A percentile compares a stretch with the other conserved stretches of the same genome.
Evolutionary conservation across 2,797 vertebrate species (phyloP).

Genomic region (Anabas testudineus): DNA sequence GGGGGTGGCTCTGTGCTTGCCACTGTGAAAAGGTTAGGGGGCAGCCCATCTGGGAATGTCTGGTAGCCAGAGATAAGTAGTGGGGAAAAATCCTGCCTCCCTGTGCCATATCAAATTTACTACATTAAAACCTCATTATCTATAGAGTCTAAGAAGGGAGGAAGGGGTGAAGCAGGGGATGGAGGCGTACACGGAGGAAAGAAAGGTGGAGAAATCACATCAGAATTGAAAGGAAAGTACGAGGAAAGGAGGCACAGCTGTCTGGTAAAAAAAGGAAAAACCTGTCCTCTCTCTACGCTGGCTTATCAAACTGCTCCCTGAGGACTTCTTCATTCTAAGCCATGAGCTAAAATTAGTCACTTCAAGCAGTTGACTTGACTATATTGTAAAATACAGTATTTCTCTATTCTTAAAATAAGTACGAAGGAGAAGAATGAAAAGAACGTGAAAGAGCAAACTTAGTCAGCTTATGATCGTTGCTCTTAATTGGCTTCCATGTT

Average conservation of each 20-base stretch:
- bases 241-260: slow-evolving; percentile 51
- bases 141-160: slow-evolving; percentile 41
- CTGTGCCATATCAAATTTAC: slow-evolving; percentile 75
- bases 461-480: slow-evolving; percentile 18
- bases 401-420: slow-evolving; percentile 13
- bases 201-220: slow-evolving; percentile 45
- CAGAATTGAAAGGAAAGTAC: slow-evolving; percentile 32
- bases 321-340: slow-evolving; percentile 56
- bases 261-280: slow-evolving; percentile 51
- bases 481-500: slow-evolving; percentile 54
- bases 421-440: slow-evolving; percentile 25
- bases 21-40: slow-evolving; percentile 68
- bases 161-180: slow-evolving; percentile 15
- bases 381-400: slow-evolving; percentile 21
- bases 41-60: slow-evolving; percentile 73
- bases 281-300: slow-evolving; percentile 42
- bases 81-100: slow-evolving; percentile 62
- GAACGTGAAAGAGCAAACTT: slow-evolving; percentile 8
- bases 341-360: slow-evolving; percentile 66
- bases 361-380: slow-evolving; percentile 26
- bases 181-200: slow-evolving; percentile 23
- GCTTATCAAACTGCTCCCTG: slow-evolving; percentile 61
- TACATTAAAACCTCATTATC: slow-evolving; percentile 82
- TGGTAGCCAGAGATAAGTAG: slow-evolving; percentile 80
- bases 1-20: slow-evolving; percentile 34